Conservation (phyloP, 2,797 vertebrate genomes). For the Delichon dasypus region DNA sequence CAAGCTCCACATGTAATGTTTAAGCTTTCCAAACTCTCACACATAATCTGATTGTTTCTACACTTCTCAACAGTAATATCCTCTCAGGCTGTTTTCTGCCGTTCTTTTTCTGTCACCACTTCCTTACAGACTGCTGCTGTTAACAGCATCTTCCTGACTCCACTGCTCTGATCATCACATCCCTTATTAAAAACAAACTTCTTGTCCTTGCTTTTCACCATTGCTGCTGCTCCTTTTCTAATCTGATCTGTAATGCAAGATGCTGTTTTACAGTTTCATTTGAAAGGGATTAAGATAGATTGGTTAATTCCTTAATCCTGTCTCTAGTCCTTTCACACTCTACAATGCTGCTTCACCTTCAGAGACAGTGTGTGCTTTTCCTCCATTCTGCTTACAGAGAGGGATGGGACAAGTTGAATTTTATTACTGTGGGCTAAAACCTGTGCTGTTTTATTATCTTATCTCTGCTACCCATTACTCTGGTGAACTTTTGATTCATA, state of each 20-base stretch:
- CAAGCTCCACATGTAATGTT: not conserved
- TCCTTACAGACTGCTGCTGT: not conserved
- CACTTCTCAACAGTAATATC: not conserved
- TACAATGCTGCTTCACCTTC: not conserved
- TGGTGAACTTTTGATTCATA: not conserved
- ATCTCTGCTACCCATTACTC: not conserved
- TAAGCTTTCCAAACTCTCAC: not conserved
- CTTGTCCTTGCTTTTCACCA: not conserved
- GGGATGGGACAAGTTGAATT: not conserved
- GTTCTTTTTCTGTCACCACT: not conserved
- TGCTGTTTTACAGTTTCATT: not conserved
- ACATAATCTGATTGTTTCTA: not conserved
- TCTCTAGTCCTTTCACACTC: not conserved
- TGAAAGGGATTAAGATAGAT: not conserved
- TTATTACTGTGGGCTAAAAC: not conserved
- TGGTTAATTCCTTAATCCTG: not conserved
- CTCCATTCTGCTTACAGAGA: not conserved
- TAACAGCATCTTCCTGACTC: not conserved
- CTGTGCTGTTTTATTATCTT: not conserved
- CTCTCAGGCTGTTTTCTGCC: not conserved
- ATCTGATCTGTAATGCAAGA: not conserved
- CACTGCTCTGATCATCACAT: not conserved
- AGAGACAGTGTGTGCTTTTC: not conserved
- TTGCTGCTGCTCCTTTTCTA: not conserved
- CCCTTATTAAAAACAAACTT: not conserved